Evolutionary conservation across 2,797 vertebrate genomes (phyloP).

Genomic region (Alectoris magna): DNA sequence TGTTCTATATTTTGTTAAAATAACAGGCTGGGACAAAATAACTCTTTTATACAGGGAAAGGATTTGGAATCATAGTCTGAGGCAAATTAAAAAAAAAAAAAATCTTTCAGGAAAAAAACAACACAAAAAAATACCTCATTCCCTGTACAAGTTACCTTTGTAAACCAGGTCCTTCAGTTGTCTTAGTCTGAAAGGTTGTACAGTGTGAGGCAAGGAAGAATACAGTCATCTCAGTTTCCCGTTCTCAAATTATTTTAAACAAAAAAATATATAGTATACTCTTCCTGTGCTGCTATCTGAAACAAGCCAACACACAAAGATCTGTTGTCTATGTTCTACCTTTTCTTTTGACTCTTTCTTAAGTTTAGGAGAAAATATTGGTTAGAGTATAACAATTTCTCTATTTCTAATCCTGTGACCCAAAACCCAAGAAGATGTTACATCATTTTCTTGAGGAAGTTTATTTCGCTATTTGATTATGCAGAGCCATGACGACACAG

Average conservation of each 20-base stretch:
- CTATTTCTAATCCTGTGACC: background rate
- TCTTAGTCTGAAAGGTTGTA: background rate
- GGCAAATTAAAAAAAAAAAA: background rate
- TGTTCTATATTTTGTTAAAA: background rate
- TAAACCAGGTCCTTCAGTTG: background rate
- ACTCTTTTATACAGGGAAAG: background rate
- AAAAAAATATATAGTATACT: background rate
- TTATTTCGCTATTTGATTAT: background rate
- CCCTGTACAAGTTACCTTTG: background rate
- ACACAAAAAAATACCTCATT: background rate
- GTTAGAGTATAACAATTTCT: background rate
- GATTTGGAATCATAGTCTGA: background rate
- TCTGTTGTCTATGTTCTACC: too few relatives aligned
- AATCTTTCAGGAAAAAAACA: background rate
- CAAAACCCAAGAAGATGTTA: background rate
- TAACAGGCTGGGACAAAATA: background rate
- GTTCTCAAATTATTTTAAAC: background rate
- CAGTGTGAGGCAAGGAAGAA: background rate
- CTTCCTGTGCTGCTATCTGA: accelerated
- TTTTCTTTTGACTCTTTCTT: background rate
- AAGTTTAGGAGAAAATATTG: background rate
- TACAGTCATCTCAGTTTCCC: background rate
- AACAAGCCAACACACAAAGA: background rate
- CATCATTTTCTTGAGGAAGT: background rate
- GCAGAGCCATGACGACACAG: background rate